Evolutionary conservation across 2,113 vertebrate genomes (phyloP).

Genomic region (Ctenomys sociabilis): DNA sequence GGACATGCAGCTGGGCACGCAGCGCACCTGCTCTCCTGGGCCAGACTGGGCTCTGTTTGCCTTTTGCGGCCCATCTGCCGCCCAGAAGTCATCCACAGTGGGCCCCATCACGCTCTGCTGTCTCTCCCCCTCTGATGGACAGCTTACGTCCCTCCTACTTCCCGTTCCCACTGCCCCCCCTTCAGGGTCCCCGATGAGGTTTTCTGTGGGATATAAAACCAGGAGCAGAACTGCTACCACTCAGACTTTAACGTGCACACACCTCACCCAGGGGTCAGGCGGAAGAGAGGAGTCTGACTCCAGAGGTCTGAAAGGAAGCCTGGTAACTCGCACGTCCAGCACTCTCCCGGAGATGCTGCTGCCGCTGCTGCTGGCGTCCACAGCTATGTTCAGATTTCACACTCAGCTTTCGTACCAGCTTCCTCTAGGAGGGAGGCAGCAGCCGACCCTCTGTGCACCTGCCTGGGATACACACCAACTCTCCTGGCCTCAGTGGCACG

Average conservation of each 20-base stretch:
- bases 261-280: neutral
- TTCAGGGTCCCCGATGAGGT: neutral
- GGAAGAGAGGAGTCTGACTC: neutral
- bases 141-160: neutral
- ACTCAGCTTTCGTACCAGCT: neutral
- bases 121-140: no score
- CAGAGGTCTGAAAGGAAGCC: neutral
- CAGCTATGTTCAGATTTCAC: neutral
- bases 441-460: neutral
- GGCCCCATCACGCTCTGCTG: fast-evolving
- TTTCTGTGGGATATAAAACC: neutral
- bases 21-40: neutral
- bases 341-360: neutral
- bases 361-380: no score
- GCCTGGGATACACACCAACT: neutral
- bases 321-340: neutral
- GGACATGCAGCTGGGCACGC: fast-evolving
- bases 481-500: neutral
- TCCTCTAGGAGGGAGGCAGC: neutral
- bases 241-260: neutral
- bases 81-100: neutral
- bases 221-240: neutral
- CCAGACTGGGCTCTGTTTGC: neutral
- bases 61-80: neutral
- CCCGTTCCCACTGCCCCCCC: neutral